A percentile compares a stretch with the other conserved stretches of the same genome.
phyloP scores from a whole-genome alignment of 1,140 invertebrate genomes.

The Drosophila nigrodunni region DNA sequence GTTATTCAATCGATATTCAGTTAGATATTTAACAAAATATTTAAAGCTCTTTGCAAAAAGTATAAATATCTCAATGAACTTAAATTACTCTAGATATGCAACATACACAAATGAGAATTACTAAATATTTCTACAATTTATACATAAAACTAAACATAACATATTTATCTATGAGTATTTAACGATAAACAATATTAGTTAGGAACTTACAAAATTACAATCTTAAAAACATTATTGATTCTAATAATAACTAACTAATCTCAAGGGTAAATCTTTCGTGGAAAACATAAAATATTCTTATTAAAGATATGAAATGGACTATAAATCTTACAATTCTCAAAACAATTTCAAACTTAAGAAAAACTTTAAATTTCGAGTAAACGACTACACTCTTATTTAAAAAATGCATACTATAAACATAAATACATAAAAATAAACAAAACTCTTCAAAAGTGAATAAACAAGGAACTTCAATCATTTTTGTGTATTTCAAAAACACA shows the following conservation, averaged over 20 bases:
- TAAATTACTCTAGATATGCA: slow-evolving; percentile 10
- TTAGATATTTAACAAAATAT: neutral
- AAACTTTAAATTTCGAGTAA: slow-evolving; percentile 52
- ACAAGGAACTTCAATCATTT: slow-evolving; percentile 77
- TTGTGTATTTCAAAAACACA: slow-evolving; percentile 52
- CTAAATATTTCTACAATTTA: slow-evolving; percentile 69
- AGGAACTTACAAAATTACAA: slow-evolving; percentile 64
- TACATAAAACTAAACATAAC: slow-evolving; percentile 48
- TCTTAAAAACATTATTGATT: slow-evolving; percentile 61
- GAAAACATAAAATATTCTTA: slow-evolving; percentile 61
- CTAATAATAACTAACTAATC: slow-evolving; percentile 44
- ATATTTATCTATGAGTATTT: slow-evolving; percentile 33
- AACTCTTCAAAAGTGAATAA: slow-evolving; percentile 43
- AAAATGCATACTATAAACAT: slow-evolving; percentile 44
- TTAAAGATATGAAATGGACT: slow-evolving; percentile 43
- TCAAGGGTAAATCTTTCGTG: slow-evolving; percentile 53
- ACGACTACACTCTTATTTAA: slow-evolving; percentile 66
- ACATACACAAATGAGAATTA: slow-evolving; percentile 57
- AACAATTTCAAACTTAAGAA: slow-evolving; percentile 29
- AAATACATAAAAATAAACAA: slow-evolving; percentile 33
- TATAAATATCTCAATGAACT: neutral
- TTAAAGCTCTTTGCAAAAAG: slow-evolving; percentile 8
- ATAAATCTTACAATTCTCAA: slow-evolving; percentile 49
- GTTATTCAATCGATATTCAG: slow-evolving; percentile 8
- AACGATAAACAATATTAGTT: slow-evolving; percentile 62